These are phyloP conservation scores for Boloria selene DNA, from an alignment of 2,888 invertebrate genomes.

Conservation along the genomic window DNA sequence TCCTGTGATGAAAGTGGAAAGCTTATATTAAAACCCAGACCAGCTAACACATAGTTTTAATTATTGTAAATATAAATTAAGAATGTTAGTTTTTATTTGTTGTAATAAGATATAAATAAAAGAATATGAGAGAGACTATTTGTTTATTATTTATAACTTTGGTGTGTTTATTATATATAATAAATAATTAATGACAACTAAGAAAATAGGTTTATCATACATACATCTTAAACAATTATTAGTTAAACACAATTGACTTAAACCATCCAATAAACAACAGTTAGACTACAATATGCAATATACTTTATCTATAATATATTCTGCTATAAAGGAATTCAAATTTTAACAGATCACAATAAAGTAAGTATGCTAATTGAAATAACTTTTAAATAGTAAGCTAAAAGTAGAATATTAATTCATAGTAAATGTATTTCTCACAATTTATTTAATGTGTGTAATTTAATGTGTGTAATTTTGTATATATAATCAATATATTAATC, in stretches of 20 bases:
- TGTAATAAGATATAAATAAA: constrained; percentile 52
- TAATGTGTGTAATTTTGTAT: constrained; percentile 11
- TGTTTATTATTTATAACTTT: constrained; percentile 80
- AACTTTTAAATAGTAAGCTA: constrained; percentile 18
- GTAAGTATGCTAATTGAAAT: constrained; percentile 28
- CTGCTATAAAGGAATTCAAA: constrained; percentile 35
- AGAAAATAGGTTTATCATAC: constrained; percentile 64
- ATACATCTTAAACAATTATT: constrained; percentile 54
- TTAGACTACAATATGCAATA: constrained; percentile 34
- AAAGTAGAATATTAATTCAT: constrained; percentile 14
- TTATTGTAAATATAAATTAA: constrained; percentile 61
- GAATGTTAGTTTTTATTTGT: constrained; percentile 52
- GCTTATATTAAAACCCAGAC: constrained; percentile 95
- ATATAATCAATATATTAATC: constrained; percentile 19
- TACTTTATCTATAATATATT: constrained; percentile 34
- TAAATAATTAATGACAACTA: constrained; percentile 75
- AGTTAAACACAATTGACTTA: constrained; percentile 41
- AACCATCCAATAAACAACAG: constrained; percentile 39
- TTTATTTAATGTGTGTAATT: no score
- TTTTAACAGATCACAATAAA: constrained; percentile 37
- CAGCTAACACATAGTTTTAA: constrained; percentile 66
- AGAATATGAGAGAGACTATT: constrained; percentile 69
- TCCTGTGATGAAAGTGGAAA: constrained; percentile 98
- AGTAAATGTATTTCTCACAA: constrained; percentile 12
- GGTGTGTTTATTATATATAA: constrained; percentile 80